These are phyloP conservation scores for Pipistrellus kuhlii DNA, from an alignment of 2,797 vertebrate species.

Conservation along the genomic window DNA sequence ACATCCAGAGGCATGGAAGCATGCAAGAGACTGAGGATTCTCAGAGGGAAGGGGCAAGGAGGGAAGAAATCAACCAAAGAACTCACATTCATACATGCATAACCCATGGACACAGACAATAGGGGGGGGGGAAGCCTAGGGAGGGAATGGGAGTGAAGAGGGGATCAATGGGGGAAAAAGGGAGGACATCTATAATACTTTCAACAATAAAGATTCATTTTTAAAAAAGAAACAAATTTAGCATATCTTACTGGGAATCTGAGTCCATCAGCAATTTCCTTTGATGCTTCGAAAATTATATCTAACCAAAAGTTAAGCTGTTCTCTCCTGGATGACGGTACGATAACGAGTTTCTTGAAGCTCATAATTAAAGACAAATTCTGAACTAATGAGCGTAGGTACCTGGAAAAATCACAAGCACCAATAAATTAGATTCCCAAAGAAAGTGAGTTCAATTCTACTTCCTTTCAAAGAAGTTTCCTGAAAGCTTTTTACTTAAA, in stretches of 20 bases:
- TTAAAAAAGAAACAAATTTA: background rate
- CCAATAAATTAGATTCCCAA: slow-evolving; percentile 59
- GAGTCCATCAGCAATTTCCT: slow-evolving; percentile 92
- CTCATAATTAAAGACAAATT: slow-evolving; percentile 95
- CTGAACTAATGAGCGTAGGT: slow-evolving; percentile 95
- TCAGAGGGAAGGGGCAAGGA: too few species aligned
- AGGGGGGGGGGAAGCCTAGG: too few species aligned
- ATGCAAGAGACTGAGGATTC: too few species aligned
- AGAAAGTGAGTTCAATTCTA: slow-evolving; percentile 61
- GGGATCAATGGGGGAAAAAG: too few species aligned
- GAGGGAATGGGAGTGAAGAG: too few species aligned
- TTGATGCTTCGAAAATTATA: slow-evolving; percentile 97
- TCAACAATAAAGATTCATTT: too few species aligned
- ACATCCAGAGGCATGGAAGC: too few species aligned
- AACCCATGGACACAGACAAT: too few species aligned
- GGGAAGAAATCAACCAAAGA: too few species aligned
- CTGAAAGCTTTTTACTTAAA: slow-evolving; percentile 43
- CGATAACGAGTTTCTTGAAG: slow-evolving; percentile 93
- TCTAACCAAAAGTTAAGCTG: slow-evolving; percentile 98
- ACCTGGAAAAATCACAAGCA: slow-evolving; percentile 89
- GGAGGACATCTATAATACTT: too few species aligned
- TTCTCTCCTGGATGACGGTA: slow-evolving; percentile 93
- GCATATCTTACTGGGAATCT: slow-evolving; percentile 93
- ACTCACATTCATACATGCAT: too few species aligned
- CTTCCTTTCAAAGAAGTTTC: slow-evolving; percentile 49